Conservation (phyloP, 2,888 invertebrate genomes). For the Epinotia nisella region DNA sequence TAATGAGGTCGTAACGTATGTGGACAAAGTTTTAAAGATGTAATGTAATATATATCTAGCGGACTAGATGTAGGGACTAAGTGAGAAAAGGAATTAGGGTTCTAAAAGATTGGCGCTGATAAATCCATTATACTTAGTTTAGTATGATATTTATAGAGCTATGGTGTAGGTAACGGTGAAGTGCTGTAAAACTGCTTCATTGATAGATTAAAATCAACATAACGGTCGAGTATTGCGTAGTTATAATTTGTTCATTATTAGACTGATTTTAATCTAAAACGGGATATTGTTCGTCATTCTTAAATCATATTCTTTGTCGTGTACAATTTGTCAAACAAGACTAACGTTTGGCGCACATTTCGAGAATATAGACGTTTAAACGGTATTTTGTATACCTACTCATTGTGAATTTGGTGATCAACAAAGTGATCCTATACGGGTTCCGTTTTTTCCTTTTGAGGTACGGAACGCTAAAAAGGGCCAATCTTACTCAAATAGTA, state of each 20-base stretch:
- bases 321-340: too few species aligned
- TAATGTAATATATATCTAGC: too few species aligned
- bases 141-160: neutral
- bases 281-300: neutral
- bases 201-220: conserved; percentile 33
- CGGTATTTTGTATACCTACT: too few species aligned
- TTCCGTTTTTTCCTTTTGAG: too few species aligned
- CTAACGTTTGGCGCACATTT: too few species aligned
- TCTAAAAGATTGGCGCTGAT: neutral
- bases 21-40: neutral
- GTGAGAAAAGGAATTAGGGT: neutral
- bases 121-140: neutral
- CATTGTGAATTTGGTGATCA: too few species aligned
- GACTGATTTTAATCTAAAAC: conserved; percentile 16
- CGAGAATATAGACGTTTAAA: too few species aligned
- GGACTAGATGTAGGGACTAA: conserved; percentile 8
- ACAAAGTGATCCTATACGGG: too few species aligned
- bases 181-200: conserved; percentile 25
- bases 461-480: too few species aligned
- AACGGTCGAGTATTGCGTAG: conserved; percentile 31
- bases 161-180: conserved; percentile 22
- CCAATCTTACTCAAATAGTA: too few species aligned
- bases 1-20: conserved; percentile 14
- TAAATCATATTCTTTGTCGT: too few species aligned
- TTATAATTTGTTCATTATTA: conserved; percentile 21